Evolutionary conservation across 2,113 vertebrate species (phyloP).

Genomic region (Otocyon megalotis): DNA sequence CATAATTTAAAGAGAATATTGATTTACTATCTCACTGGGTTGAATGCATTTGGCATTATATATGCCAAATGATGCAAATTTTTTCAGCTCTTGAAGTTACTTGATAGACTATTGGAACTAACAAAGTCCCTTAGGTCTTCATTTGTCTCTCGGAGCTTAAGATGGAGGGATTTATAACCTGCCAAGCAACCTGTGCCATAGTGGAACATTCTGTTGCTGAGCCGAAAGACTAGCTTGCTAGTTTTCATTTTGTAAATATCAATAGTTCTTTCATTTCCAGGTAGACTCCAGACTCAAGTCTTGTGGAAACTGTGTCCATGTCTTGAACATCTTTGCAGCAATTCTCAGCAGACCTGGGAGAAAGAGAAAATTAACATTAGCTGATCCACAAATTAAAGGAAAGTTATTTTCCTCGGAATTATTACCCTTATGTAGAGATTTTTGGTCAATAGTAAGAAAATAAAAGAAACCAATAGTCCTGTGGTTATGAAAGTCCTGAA

Average conservation of each 20-base stretch:
- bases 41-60: constrained; percentile 70
- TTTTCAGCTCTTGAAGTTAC: constrained; percentile 58
- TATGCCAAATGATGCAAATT: constrained; percentile 78
- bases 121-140: constrained; percentile 72
- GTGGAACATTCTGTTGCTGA: constrained; percentile 67
- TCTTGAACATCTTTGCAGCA: constrained; percentile 62
- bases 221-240: constrained; percentile 68
- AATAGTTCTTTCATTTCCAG: constrained; percentile 81
- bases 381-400: neutral
- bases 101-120: constrained; percentile 79
- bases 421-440: neutral
- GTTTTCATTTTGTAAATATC: constrained; percentile 84
- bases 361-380: constrained; percentile 37
- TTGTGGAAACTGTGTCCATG: constrained; percentile 78
- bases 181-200: constrained; percentile 58
- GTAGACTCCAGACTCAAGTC: constrained; percentile 69
- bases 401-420: constrained; percentile 44
- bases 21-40: constrained; percentile 76
- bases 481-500: neutral
- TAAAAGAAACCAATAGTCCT: neutral
- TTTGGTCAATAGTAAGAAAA: neutral
- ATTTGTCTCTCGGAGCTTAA: constrained; percentile 72
- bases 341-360: constrained; percentile 64
- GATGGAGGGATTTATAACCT: constrained; percentile 77
- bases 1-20: constrained; percentile 75